phyloP scores from a whole-genome alignment of 2,888 invertebrate genomes.

The Drosophila phalerata region DNA sequence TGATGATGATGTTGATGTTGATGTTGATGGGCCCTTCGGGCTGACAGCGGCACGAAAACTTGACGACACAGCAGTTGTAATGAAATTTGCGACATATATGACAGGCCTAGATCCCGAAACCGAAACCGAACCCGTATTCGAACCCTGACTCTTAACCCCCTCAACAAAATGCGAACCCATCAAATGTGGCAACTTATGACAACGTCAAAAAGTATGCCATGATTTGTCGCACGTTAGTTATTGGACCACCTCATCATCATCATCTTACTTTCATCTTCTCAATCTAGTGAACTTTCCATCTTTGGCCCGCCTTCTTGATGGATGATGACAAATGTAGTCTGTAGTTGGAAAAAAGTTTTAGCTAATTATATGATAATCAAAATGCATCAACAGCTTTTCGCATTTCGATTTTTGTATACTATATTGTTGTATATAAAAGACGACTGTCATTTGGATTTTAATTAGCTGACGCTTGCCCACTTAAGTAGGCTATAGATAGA shows the following conservation, averaged over 20 bases:
- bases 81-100: slow-evolving; percentile 78
- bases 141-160: neutral
- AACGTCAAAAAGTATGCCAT: slow-evolving; percentile 69
- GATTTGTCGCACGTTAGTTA: slow-evolving; percentile 63
- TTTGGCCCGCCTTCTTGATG: slow-evolving; percentile 42
- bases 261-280: neutral
- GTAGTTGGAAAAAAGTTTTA: slow-evolving; percentile 37
- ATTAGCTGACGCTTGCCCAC: slow-evolving; percentile 58
- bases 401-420: neutral
- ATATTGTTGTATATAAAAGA: slow-evolving; percentile 24
- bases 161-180: slow-evolving; percentile 23
- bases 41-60: slow-evolving; percentile 76
- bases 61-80: slow-evolving; percentile 77
- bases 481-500: slow-evolving; percentile 48
- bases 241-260: slow-evolving; percentile 4
- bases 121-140: neutral
- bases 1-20: slow-evolving; percentile 29
- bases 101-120: slow-evolving; percentile 45
- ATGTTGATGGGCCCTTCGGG: slow-evolving; percentile 66
- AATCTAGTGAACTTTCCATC: slow-evolving; percentile 26
- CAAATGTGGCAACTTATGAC: slow-evolving; percentile 65
- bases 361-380: slow-evolving; percentile 76
- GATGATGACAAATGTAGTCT: slow-evolving; percentile 69
- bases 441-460: slow-evolving; percentile 66
- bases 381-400: slow-evolving; percentile 57